A percentile compares a stretch with the other conserved stretches of the same genome.
These are phyloP conservation scores for Scaptomyza reducta DNA, from an alignment of 2,888 invertebrate genomes.

Conservation along the genomic window DNA sequence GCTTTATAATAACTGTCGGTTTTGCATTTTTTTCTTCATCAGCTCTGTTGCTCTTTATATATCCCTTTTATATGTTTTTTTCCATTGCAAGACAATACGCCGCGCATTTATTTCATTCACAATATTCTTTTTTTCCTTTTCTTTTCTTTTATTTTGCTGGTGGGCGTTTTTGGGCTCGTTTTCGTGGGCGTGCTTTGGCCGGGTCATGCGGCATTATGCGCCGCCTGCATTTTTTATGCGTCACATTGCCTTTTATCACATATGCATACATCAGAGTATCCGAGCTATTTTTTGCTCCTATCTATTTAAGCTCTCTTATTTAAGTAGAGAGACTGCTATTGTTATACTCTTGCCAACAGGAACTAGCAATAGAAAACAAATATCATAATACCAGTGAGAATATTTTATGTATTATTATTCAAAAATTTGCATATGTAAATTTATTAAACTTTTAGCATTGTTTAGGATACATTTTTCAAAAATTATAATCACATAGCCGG, in stretches of 20 bases:
- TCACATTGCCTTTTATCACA: slow-evolving; percentile 71
- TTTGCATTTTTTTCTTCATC: slow-evolving; percentile 76
- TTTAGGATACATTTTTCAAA: not conserved
- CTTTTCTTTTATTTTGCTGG: not conserved
- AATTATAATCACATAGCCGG: not conserved
- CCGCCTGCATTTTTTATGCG: slow-evolving; percentile 71
- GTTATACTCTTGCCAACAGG: slow-evolving; percentile 16
- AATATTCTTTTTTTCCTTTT: not conserved
- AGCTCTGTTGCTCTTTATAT: slow-evolving; percentile 52
- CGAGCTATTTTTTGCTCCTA: slow-evolving; percentile 17
- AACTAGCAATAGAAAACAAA: slow-evolving; percentile 1
- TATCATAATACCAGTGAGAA: not conserved
- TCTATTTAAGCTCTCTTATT: slow-evolving; percentile 43
- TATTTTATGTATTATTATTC: not conserved
- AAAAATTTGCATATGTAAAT: not conserved
- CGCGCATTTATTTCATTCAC: slow-evolving; percentile 57
- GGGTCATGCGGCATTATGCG: slow-evolving; percentile 74
- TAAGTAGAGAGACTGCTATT: slow-evolving; percentile 26
- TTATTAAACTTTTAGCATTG: not conserved
- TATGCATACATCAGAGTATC: slow-evolving; percentile 67
- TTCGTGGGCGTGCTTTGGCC: slow-evolving; percentile 51
- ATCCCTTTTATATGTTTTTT: slow-evolving; percentile 49
- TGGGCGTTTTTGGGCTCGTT: slow-evolving; percentile 11
- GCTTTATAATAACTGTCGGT: slow-evolving; percentile 76
- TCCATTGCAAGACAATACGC: slow-evolving; percentile 51